Base-by-base conservation (phyloP, 92 coral and sea anemone genomes). In the Desmophyllum pertusum region DNA sequence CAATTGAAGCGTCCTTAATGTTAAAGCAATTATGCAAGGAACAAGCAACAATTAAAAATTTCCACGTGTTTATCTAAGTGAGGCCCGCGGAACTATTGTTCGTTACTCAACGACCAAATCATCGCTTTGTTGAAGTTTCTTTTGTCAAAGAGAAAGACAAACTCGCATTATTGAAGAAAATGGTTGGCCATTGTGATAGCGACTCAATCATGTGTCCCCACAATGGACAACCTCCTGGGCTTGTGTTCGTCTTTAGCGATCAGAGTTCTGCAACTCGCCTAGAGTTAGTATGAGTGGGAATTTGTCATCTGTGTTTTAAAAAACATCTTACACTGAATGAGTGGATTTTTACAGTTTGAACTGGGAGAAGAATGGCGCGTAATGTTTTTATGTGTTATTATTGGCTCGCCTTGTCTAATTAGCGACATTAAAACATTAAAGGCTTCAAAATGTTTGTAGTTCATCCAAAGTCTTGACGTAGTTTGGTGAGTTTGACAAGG, bases 11-110 rank as follows among this genome's bases (percentile, higher is more conserved):
- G 61, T 31, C 64, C 23, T 55, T 64, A 61, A 75, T 59, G 81
- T 62, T 65, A 73, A 76, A 76, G 76, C 83, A 45, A 84, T 84
- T 84, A 84, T 84, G 75, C 87, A 75, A 13, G 33, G 38, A 75
- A 84, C 87, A 84, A 84, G 74, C 29, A 57, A 84, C 87, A 84
- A 84, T 84, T 76, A 75, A 75, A 51, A 37, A 40, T 6, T 59
- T 81, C 87, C 94, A 91, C 94, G 94, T 91, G 94, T 91, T 91
- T 77, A 37, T 53, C 73, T 77, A 21, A 69, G 82, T 63, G 83
- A 75, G 74, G 72, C 36, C 76, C 80, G 40, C 70, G 66, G 74
- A 67, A 38, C 86, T 75, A 84, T 91, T 91, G 94, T 91, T 91
- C 88, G 39, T 70, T 15, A 68, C 89, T 80, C 85, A 91, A 80